These are phyloP conservation scores for Ameiurus melas DNA, from an alignment of 2,113 vertebrate genomes.

Conservation along the genomic window DNA sequence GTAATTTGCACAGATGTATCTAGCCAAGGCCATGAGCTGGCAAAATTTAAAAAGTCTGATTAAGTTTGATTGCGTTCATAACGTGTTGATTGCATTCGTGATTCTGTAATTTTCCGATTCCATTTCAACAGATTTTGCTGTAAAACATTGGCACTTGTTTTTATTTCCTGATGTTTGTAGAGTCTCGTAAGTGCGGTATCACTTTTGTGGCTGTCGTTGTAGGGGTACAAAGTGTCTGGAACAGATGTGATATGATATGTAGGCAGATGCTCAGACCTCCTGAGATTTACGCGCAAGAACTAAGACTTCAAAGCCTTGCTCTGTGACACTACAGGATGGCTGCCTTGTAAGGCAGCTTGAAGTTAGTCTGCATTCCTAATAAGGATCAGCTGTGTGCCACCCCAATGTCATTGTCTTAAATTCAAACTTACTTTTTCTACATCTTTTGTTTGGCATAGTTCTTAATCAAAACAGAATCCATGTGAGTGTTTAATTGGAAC, in stretches of 20 bases:
- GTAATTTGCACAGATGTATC: not conserved
- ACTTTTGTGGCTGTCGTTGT: conserved; percentile 26
- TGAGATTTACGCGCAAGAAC: conserved; percentile 55
- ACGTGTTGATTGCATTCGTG: conserved; percentile 10
- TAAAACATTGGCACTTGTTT: conserved; percentile 3
- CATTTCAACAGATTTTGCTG: not conserved
- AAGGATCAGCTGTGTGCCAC: conserved; percentile 16
- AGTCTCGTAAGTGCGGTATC: conserved; percentile 2
- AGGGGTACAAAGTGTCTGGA: conserved; percentile 49
- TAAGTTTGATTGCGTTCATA: not conserved
- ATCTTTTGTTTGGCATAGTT: conserved; percentile 18
- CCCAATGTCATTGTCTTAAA: not conserved
- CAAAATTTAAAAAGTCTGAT: not conserved
- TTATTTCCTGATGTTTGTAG: conserved; percentile 8
- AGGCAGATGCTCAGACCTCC: conserved; percentile 71
- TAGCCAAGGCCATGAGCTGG: not conserved
- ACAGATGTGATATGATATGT: conserved; percentile 65
- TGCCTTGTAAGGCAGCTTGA: conserved; percentile 22
- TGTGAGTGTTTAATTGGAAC: conserved; percentile 46
- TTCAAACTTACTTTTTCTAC: not conserved
- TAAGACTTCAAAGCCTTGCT: conserved; percentile 70
- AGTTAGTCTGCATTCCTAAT: conserved; percentile 24
- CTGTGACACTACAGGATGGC: conserved; percentile 57
- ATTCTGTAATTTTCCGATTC: not conserved
- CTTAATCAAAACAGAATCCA: conserved; percentile 15